Conservation (phyloP, 2,888 invertebrate genomes). For the Ischnus inquisitorius region DNA sequence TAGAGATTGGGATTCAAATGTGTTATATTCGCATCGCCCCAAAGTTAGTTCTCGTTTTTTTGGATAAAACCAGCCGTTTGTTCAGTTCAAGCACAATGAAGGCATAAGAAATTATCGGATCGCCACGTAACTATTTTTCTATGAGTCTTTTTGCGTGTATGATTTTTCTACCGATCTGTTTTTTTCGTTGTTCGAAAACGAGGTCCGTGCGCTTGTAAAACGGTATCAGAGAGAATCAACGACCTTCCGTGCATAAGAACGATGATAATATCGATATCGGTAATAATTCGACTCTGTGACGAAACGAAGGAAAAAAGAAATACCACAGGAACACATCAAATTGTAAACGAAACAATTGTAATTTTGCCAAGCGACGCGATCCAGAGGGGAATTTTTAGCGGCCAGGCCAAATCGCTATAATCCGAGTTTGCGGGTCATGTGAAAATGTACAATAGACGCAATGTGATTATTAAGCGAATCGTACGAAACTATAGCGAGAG, state of each 20-base stretch:
- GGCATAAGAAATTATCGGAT: slow-evolving; percentile 38
- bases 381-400: slow-evolving; percentile 6
- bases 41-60: slow-evolving; percentile 2
- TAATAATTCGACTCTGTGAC: slow-evolving; percentile 36
- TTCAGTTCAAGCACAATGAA: slow-evolving; percentile 65
- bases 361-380: slow-evolving; percentile 24
- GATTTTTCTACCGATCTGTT: slow-evolving; percentile 23
- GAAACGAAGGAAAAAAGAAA: slow-evolving; percentile 58
- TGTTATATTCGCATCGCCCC: slow-evolving; percentile 6
- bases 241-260: slow-evolving; percentile 36
- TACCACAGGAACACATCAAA: slow-evolving; percentile 49
- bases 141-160: slow-evolving; percentile 47
- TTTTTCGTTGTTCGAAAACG: slow-evolving; percentile 9
- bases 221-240: slow-evolving; percentile 20
- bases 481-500: slow-evolving; percentile 72
- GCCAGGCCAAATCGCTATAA: slow-evolving; percentile 74
- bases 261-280: slow-evolving; percentile 52
- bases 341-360: slow-evolving; percentile 28
- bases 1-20: slow-evolving; percentile 40
- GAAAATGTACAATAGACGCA: slow-evolving; percentile 84
- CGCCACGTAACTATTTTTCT: slow-evolving; percentile 63
- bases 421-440: slow-evolving; percentile 79
- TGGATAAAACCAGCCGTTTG: slow-evolving; percentile 46
- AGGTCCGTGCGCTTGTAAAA: slow-evolving; percentile 37
- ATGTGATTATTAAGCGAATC: slow-evolving; percentile 81